These are phyloP conservation scores for Kryptolebias marmoratus DNA, from an alignment of 2,113 vertebrate genomes.

Conservation along the genomic window DNA sequence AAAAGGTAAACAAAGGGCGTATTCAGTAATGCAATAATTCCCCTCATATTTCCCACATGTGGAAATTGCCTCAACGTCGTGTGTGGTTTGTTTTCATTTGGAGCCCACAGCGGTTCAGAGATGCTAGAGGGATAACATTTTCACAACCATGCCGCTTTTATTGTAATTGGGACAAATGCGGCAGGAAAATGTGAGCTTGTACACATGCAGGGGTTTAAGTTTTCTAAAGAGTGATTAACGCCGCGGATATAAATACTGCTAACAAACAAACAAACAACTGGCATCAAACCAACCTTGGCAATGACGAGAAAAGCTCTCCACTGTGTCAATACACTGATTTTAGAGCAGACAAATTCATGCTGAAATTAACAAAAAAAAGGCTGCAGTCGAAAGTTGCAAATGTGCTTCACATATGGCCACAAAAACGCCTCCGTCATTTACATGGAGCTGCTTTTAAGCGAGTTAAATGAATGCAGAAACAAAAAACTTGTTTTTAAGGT, in stretches of 20 bases:
- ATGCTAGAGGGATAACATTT: conserved; percentile 52
- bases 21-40: conserved; percentile 24
- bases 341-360: conserved; percentile 4
- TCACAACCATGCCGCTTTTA: conserved; percentile 14
- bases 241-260: conserved; percentile 45
- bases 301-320: conserved; percentile 27
- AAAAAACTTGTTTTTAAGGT: not conserved
- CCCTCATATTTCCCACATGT: conserved; percentile 20
- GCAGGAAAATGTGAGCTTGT: conserved; percentile 31
- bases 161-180: conserved; percentile 64
- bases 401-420: conserved; percentile 11
- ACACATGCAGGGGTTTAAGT: conserved; percentile 20
- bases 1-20: conserved; percentile 29
- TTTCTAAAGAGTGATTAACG: conserved; percentile 40
- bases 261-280: conserved; percentile 26
- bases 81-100: conserved; percentile 15
- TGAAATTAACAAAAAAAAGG: conserved; percentile 10
- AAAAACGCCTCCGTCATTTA: conserved; percentile 13
- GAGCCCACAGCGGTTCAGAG: conserved; percentile 28
- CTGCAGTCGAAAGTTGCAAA: not conserved
- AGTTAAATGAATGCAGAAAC: conserved; percentile 10
- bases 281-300: conserved; percentile 35
- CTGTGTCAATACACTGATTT: conserved; percentile 23
- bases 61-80: conserved; percentile 27
- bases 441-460: conserved; percentile 21